These are phyloP conservation scores for Allacma fusca DNA, from an alignment of 2,888 invertebrate species.

Conservation along the genomic window DNA sequence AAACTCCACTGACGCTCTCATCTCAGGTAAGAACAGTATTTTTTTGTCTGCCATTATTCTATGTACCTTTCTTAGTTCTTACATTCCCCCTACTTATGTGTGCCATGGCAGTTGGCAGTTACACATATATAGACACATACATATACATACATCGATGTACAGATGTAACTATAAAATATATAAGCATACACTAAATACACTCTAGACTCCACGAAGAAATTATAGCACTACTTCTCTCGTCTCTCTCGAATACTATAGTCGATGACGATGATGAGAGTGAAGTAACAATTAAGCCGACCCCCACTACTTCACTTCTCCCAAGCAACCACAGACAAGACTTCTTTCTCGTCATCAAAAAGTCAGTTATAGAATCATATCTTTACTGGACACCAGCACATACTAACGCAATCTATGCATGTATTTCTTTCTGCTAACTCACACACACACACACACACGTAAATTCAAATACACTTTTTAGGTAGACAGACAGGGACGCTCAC, in stretches of 20 bases:
- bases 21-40: slow-evolving; percentile 32
- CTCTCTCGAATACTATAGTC: neutral
- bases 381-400: slow-evolving; percentile 7
- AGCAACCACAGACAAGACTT: neutral
- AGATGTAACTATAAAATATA: too few species aligned
- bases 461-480: neutral
- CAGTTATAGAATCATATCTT: slow-evolving; percentile 8
- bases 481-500: slow-evolving; percentile 12
- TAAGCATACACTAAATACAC: too few species aligned
- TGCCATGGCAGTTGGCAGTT: neutral
- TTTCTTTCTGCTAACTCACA: neutral
- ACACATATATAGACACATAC: too few species aligned
- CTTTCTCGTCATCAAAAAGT: slow-evolving; percentile 2
- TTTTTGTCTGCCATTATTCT: slow-evolving; percentile 9
- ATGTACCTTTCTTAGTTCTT: neutral
- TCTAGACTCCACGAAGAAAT: too few species aligned
- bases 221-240: neutral
- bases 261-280: slow-evolving; percentile 32
- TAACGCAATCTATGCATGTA: neutral
- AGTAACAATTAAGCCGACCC: slow-evolving; percentile 44
- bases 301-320: slow-evolving; percentile 32
- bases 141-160: too few species aligned
- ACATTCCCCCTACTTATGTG: neutral
- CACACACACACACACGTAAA: neutral
- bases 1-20: slow-evolving; percentile 37